A percentile compares a stretch with the other conserved stretches of the same genome.
These are phyloP conservation scores for Hassar affinis DNA, from an alignment of 2,113 vertebrate species.

Conservation along the genomic window DNA sequence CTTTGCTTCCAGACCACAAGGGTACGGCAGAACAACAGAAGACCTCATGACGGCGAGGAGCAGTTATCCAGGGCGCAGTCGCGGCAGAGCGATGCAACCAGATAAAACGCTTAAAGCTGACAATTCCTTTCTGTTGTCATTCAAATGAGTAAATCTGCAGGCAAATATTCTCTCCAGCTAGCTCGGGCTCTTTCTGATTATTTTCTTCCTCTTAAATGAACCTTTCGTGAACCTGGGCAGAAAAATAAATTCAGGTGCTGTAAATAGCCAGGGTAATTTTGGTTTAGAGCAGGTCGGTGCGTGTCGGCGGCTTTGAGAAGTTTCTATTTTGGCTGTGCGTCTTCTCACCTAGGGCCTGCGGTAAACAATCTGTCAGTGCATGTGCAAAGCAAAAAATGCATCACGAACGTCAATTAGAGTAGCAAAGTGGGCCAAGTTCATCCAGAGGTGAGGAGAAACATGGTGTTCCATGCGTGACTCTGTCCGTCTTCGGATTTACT, in stretches of 20 bases:
- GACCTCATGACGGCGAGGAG: conserved; percentile 21
- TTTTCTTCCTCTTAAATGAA: conserved; percentile 36
- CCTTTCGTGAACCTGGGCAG: conserved; percentile 52
- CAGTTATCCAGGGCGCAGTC: conserved; percentile 15
- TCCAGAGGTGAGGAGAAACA: conserved; percentile 52
- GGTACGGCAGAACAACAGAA: conserved; percentile 32
- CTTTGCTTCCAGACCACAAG: conserved; percentile 35
- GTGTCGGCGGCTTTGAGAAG: conserved; percentile 52
- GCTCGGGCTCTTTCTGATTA: not conserved
- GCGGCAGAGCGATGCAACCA: conserved; percentile 29
- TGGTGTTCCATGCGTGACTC: conserved; percentile 33
- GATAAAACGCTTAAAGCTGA: conserved; percentile 41
- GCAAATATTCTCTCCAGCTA: conserved; percentile 30
- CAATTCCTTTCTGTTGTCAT: conserved; percentile 47
- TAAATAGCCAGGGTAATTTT: conserved; percentile 43
- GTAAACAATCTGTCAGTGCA: conserved; percentile 54
- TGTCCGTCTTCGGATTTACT: conserved; percentile 22
- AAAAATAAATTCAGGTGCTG: conserved; percentile 37
- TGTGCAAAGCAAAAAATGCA: conserved; percentile 54
- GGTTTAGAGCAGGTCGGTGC: conserved; percentile 45
- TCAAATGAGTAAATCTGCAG: conserved; percentile 41
- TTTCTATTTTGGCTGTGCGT: conserved; percentile 61
- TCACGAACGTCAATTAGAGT: conserved; percentile 51
- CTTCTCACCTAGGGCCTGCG: conserved; percentile 53
- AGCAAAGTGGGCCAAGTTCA: conserved; percentile 49